Conservation (phyloP, 2,888 invertebrate species). For the Pristionchus fissidentatus region DNA sequence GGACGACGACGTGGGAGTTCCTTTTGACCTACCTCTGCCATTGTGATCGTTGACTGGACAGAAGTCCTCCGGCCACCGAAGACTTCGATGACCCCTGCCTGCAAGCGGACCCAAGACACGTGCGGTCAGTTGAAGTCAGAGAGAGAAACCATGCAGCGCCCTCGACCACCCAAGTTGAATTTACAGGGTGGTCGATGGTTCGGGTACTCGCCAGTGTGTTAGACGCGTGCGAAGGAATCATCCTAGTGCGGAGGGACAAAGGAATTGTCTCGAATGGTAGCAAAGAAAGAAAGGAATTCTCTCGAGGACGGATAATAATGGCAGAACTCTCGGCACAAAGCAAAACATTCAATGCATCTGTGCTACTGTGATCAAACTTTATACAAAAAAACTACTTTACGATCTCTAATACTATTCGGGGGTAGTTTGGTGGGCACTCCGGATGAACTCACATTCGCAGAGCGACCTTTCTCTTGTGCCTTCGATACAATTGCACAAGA, state of each 20-base stretch:
- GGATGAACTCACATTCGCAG: slow-evolving; percentile 67
- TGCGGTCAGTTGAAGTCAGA: slow-evolving; percentile 8
- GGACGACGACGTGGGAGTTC: neutral
- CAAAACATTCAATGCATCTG: too few relatives aligned
- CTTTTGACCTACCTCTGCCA: slow-evolving; percentile 67
- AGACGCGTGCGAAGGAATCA: slow-evolving; percentile 17
- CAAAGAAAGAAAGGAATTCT: too few relatives aligned
- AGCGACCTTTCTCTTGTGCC: slow-evolving; percentile 74
- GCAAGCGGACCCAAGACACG: slow-evolving; percentile 44
- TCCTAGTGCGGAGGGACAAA: too few relatives aligned
- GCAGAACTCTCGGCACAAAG: too few relatives aligned
- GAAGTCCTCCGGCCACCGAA: slow-evolving; percentile 42
- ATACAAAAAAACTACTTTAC: too few relatives aligned
- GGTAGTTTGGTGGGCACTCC: neutral
- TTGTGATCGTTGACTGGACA: slow-evolving; percentile 63
- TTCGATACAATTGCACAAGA: slow-evolving; percentile 70
- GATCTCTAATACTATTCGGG: too few relatives aligned
- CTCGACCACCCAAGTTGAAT: neutral
- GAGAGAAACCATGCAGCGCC: slow-evolving; percentile 5
- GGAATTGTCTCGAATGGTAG: too few relatives aligned
- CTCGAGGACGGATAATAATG: neutral
- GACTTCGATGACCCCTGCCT: slow-evolving; percentile 65
- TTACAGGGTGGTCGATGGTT: neutral
- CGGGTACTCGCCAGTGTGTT: neutral
- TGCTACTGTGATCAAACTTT: too few relatives aligned